Conservation (phyloP, 1,140 invertebrate species). For the Penaeus vannamei region DNA sequence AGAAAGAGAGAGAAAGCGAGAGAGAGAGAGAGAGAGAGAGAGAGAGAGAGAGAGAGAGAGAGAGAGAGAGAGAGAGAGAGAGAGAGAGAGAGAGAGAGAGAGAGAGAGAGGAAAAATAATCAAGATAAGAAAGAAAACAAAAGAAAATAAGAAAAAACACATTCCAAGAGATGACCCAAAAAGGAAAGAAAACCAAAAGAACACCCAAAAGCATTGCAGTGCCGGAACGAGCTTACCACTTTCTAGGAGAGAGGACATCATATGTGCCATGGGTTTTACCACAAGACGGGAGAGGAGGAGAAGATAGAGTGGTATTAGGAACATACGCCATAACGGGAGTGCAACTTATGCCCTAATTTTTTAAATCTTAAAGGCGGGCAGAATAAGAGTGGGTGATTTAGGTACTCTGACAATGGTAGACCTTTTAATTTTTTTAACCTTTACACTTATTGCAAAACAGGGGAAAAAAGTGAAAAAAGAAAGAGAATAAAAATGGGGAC, state of each 20-base stretch:
- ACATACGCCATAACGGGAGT: slow-evolving; percentile 63
- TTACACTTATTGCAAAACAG: no score
- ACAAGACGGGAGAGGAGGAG: slow-evolving; percentile 64
- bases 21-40: no score
- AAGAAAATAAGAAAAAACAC: background rate
- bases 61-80: no score
- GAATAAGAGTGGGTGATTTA: slow-evolving; percentile 57
- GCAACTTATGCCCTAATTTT: slow-evolving; percentile 62
- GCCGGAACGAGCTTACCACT: slow-evolving; percentile 65
- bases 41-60: no score
- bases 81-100: no score
- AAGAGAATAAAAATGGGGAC: no score
- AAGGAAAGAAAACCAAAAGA: slow-evolving; percentile 27
- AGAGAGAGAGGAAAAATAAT: no score
- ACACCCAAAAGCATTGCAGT: slow-evolving; percentile 61
- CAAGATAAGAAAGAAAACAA: no score
- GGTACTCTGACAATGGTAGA: slow-evolving; percentile 28
- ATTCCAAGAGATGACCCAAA: slow-evolving; percentile 43
- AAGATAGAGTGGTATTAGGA: slow-evolving; percentile 65
- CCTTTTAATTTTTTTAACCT: slow-evolving; percentile 4
- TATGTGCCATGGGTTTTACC: slow-evolving; percentile 65
- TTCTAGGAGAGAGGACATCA: slow-evolving; percentile 66
- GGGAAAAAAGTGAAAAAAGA: no score
- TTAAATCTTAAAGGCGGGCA: slow-evolving; percentile 28
- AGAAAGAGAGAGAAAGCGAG: no score